These are phyloP conservation scores for Ailuropoda melanoleuca DNA, from an alignment of 2,113 vertebrate species.

Conservation along the genomic window DNA sequence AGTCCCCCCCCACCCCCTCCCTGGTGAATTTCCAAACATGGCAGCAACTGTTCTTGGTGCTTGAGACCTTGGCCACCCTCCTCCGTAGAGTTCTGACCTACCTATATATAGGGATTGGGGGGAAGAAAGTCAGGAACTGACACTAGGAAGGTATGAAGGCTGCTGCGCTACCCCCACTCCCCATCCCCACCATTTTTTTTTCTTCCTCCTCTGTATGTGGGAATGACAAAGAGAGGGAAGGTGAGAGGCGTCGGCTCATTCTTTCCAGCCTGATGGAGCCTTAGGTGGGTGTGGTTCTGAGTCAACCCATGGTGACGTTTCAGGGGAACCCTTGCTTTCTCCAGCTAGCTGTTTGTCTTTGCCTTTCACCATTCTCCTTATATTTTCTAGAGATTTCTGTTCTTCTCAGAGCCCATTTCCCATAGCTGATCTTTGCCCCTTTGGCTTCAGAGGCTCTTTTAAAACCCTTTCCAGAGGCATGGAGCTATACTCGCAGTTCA, in stretches of 20 bases:
- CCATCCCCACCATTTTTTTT: background rate
- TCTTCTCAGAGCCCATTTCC: background rate
- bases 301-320: background rate
- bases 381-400: background rate
- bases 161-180: background rate
- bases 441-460: background rate
- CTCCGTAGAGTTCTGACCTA: background rate
- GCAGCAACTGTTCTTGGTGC: background rate
- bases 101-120: background rate
- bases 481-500: background rate
- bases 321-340: background rate
- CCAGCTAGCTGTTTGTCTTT: background rate
- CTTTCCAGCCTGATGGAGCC: background rate
- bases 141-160: background rate
- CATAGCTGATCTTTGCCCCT: background rate
- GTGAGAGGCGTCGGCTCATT: background rate
- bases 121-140: background rate
- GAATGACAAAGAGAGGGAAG: background rate
- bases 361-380: background rate
- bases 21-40: background rate
- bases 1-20: background rate
- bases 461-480: background rate
- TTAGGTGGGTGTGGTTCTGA: background rate
- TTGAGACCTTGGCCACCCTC: background rate
- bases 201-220: background rate